Evolutionary conservation across 2,113 vertebrate species (phyloP), one percentile per base, ranked within the genome.

Genomic region (Hippocampus abdominalis): DNA sequence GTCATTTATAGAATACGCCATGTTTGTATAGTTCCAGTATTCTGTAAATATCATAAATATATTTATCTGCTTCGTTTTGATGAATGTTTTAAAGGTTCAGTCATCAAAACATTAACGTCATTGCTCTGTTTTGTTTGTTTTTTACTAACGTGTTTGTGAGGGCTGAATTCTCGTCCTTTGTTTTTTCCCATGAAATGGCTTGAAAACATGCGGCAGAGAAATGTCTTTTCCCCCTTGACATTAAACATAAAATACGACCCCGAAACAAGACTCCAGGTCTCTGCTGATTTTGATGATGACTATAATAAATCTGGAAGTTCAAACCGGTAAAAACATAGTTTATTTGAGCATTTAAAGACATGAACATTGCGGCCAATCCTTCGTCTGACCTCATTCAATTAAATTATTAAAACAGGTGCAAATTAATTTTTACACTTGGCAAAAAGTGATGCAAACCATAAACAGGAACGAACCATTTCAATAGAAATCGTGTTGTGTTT

Each of bases 41-140:
- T 95, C 93, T 97, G 94, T 96, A 96, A 92, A 96, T 96, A 95
- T 89, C 91, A 87, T 95, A 95, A 92, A 90, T 89, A 88, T 86
- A 89, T 90, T 90, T 91, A 89, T 89, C 83, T 86, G 68, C 79
- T 78, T 90, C 85, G 82, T 91, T 91, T 92, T 85, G 78, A 87
- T 88, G 89, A 77, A 57, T 86, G 83, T 88, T 89, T 90, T 86
- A 88, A 88, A 86, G 85, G 85, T 89, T 87, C 84, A 91, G 78
- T 80, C 81, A 87, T 77, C 77, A 85, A 80, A 66, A 76, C 70
- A 70, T 84, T 59, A 42, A 69, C 54, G 39, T 27, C 29, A 77
- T 78, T 36, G 40, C 72, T 68, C 78, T 78, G 74, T 81, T 81
- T 84, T n/a, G n/a, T n/a, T n/a, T n/a, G n/a, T n/a, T 86, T 78